Conservation (phyloP, 2,888 invertebrate genomes). For the Trichacis sp. region DNA sequence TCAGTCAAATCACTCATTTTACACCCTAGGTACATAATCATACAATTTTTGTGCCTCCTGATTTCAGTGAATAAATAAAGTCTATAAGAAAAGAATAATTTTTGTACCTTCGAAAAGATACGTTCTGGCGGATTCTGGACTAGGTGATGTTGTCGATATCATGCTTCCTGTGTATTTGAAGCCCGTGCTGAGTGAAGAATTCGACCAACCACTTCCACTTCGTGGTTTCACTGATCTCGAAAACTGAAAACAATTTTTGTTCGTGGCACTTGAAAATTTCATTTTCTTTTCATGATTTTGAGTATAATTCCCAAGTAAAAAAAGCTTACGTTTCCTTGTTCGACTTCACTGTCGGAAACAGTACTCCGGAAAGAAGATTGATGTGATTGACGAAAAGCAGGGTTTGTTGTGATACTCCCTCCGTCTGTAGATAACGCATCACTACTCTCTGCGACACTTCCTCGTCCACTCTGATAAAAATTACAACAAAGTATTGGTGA, state of each 20-base stretch:
- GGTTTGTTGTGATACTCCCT: slow-evolving; percentile 85
- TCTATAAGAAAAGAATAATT: slow-evolving; percentile 52
- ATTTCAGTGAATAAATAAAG: no score
- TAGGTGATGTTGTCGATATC: slow-evolving; percentile 86
- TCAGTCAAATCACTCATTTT: no score
- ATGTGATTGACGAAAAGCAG: slow-evolving; percentile 80
- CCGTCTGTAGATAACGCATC: slow-evolving; percentile 73
- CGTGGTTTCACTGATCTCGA: slow-evolving; percentile 81
- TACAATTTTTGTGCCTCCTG: no score
- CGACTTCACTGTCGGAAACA: slow-evolving; percentile 94
- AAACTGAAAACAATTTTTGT: slow-evolving; percentile 70
- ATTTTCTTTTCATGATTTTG: no score
- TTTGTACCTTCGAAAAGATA: slow-evolving; percentile 88
- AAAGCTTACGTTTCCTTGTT: slow-evolving; percentile 85
- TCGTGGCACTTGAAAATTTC: no score
- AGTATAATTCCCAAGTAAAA: no score
- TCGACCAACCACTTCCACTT: slow-evolving; percentile 90
- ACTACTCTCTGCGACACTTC: slow-evolving; percentile 60
- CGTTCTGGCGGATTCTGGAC: slow-evolving; percentile 88
- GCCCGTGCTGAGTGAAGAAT: slow-evolving; percentile 85
- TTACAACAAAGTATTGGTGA: no score
- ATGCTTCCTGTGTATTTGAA: slow-evolving; percentile 90
- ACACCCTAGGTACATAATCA: no score
- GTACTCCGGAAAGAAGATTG: slow-evolving; percentile 86
- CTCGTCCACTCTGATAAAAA: slow-evolving; percentile 52